These are phyloP conservation scores for Gymnarchus niloticus DNA, from an alignment of 2,113 vertebrate genomes.

Conservation along the genomic window DNA sequence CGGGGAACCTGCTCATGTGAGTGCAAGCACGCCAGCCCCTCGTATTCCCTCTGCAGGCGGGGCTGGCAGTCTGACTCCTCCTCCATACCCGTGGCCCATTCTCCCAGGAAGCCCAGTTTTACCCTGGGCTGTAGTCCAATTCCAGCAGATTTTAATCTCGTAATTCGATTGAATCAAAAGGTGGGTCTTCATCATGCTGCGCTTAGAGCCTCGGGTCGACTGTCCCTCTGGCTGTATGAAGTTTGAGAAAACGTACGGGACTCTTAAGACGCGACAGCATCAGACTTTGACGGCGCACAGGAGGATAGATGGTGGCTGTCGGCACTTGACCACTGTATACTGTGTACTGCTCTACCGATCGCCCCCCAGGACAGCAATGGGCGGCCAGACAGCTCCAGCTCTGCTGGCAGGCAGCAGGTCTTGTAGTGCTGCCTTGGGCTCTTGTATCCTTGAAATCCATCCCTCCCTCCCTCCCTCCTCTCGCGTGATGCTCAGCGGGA, in stretches of 20 bases:
- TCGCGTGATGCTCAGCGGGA: too few species aligned
- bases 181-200: not conserved
- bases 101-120: not conserved
- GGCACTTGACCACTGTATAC: not conserved
- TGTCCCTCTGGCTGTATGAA: not conserved
- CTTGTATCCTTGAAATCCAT: not conserved
- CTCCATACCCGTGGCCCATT: too few species aligned
- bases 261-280: not conserved
- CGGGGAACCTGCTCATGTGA: conserved; percentile 84
- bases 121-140: too few species aligned
- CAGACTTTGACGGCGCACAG: not conserved
- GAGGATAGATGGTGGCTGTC: too few species aligned
- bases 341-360: too few species aligned
- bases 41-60: not conserved
- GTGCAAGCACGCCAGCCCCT: conserved; percentile 39
- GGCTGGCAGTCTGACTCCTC: too few species aligned
- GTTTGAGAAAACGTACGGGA: not conserved
- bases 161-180: not conserved
- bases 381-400: too few species aligned
- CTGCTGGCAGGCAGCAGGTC: not conserved
- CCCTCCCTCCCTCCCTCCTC: too few species aligned
- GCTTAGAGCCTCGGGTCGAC: not conserved
- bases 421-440: not conserved
- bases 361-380: too few species aligned
- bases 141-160: not conserved